These are phyloP conservation scores for Calameuta idolon DNA, from an alignment of 2,888 invertebrate genomes.

Conservation along the genomic window DNA sequence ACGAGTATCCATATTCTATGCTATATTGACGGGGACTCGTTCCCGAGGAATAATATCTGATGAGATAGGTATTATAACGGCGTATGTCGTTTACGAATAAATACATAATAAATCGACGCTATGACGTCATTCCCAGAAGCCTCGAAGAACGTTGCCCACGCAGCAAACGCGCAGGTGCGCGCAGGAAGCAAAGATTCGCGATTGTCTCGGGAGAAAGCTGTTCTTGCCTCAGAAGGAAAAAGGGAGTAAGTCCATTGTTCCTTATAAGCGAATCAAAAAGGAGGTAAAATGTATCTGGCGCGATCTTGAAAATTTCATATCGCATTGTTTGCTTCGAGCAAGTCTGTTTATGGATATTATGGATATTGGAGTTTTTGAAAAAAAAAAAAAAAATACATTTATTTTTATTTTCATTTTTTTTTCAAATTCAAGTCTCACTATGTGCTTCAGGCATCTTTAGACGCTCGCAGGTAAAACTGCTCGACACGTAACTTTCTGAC, in stretches of 20 bases:
- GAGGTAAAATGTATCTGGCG: neutral
- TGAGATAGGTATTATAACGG: neutral
- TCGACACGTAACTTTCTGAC: neutral
- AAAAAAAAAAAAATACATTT: neutral
- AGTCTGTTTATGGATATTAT: neutral
- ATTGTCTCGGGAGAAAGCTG: neutral
- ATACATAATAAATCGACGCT: neutral
- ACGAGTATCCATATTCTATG: neutral
- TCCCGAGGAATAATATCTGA: neutral
- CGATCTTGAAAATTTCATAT: no score
- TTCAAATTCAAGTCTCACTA: neutral
- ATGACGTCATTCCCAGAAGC: neutral
- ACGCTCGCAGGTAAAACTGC: neutral
- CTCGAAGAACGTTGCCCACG: neutral
- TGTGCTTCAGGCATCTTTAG: neutral
- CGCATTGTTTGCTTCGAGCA: neutral
- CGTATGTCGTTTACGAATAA: neutral
- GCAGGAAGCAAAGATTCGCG: neutral
- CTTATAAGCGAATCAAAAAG: neutral
- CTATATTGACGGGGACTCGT: neutral
- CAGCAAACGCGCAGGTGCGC: neutral
- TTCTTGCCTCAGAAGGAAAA: neutral
- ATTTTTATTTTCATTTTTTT: neutral
- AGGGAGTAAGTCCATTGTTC: neutral
- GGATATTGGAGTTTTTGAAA: neutral